Evolutionary conservation across 2,797 vertebrate genomes (phyloP).

Genomic region (Heterohyrax brucei): DNA sequence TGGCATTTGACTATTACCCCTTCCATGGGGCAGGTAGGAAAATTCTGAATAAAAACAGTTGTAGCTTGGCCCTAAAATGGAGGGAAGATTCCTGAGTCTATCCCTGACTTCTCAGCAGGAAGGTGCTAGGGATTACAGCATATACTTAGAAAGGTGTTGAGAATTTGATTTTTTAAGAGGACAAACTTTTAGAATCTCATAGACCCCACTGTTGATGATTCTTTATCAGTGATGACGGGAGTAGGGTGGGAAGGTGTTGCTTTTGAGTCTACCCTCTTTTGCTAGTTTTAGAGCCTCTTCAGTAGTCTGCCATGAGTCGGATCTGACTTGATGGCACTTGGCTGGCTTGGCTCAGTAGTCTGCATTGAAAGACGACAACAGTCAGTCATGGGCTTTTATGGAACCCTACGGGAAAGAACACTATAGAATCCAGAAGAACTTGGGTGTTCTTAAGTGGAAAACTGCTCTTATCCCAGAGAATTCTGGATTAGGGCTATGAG

Average conservation of each 20-base stretch:
- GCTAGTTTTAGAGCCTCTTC: background rate
- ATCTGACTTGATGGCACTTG: too few species aligned
- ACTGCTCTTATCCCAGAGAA: slow-evolving; percentile 31
- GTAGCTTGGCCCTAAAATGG: background rate
- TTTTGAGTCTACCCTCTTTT: background rate
- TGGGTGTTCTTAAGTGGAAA: background rate
- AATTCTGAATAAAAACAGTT: background rate
- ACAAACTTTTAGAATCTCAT: slow-evolving; percentile 2
- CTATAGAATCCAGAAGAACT: background rate
- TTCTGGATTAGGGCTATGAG: background rate
- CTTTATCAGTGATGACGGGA: background rate
- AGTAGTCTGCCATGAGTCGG: background rate
- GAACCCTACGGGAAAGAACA: background rate
- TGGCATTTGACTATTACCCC: slow-evolving; percentile 98
- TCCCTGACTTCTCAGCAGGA: background rate
- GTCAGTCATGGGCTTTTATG: background rate
- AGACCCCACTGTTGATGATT: background rate
- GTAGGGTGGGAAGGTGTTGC: background rate
- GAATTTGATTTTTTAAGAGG: background rate
- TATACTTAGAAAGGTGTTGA: background rate
- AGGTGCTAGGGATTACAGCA: background rate
- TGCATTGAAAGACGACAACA: background rate
- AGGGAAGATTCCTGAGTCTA: background rate
- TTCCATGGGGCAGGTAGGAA: slow-evolving; percentile 96
- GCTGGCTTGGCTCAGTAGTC: background rate